Base-by-base conservation (phyloP, 2,888 invertebrate species). In the Drepana falcataria region DNA sequence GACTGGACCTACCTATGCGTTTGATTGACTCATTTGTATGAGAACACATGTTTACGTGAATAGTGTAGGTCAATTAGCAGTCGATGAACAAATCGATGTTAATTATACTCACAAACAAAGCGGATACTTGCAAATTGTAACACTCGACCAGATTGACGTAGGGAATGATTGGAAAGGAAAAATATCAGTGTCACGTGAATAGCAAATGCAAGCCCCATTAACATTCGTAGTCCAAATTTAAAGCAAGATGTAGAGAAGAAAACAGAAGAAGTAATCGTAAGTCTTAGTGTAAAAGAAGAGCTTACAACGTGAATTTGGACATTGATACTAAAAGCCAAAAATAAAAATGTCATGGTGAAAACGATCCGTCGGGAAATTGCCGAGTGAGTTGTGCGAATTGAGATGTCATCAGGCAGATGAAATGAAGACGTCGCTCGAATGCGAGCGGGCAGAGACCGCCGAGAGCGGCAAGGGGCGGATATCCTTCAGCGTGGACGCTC, bases 401-500 rank as follows among this genome's bases (percentile, higher is more conserved):
- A 78, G 72, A 89, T 89, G 88, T 73, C 67, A 80, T 79, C 75
- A 80, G 79, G 79, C 71, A 88, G 83, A 86, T 89, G 90, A 90
- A 77, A 91, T 91, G 91, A 91, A 90, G 89, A 90, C 91, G 65
- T 79, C 90, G 85, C 85, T 91, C 74, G 90, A 90, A 80, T 87
- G 87, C 81, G 90, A 91, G 79, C 86, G 89, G 72, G 80, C 86
- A 65, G 91, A 91, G 61, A 79, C 87, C 85, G 87, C 88, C 67
- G 89, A 89, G 52, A 84, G 77, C 71, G 85, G 92, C 71, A 93
- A 93, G 75, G 91, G 94, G 66, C 94, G 94, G 68, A 95, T 95
- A 74, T 94, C 94, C 59, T 95, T 95, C 81, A 95, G 95, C 84
- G 95, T 95, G 51, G 95, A 95, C 81, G 92, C 95, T 0, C 75